Evolutionary conservation across 2,888 invertebrate genomes (phyloP).

Genomic region (Cantharis rustica): DNA sequence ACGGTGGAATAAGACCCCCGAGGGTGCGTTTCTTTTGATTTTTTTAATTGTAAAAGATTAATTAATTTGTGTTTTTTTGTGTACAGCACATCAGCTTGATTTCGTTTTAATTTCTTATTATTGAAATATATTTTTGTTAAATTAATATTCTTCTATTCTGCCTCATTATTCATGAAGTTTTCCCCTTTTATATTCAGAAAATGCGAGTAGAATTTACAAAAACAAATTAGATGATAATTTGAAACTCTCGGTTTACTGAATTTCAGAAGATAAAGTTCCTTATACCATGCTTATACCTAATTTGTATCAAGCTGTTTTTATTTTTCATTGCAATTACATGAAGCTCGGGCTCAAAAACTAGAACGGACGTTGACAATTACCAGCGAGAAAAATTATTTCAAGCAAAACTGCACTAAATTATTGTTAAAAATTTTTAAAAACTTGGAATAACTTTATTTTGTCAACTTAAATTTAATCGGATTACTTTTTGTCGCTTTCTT

Average conservation of each 20-base stretch:
- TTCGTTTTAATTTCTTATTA: not conserved
- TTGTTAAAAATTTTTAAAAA: not conserved
- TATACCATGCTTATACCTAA: not conserved
- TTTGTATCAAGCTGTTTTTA: not conserved
- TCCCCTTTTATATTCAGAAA: not conserved
- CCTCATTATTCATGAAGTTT: not conserved
- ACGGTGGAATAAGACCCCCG: slow-evolving; percentile 79
- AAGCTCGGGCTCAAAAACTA: not conserved
- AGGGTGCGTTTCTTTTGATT: slow-evolving; percentile 63
- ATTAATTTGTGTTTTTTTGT: slow-evolving; percentile 5
- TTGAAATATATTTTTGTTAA: not conserved
- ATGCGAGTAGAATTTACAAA: not conserved
- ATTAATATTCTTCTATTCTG: not conserved
- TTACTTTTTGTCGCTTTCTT: not conserved
- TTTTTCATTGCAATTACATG: not conserved
- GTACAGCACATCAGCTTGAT: not conserved
- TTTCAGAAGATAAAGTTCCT: not conserved
- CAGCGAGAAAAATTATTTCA: not conserved
- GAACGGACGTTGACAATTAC: not conserved
- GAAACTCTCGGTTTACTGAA: not conserved
- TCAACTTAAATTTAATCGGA: not conserved
- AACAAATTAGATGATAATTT: not conserved
- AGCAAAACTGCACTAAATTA: not conserved
- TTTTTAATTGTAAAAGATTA: slow-evolving; percentile 12
- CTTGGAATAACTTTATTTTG: not conserved